Evolutionary conservation across 2,797 vertebrate species (phyloP).

Genomic region (Sparidentex hasta): DNA sequence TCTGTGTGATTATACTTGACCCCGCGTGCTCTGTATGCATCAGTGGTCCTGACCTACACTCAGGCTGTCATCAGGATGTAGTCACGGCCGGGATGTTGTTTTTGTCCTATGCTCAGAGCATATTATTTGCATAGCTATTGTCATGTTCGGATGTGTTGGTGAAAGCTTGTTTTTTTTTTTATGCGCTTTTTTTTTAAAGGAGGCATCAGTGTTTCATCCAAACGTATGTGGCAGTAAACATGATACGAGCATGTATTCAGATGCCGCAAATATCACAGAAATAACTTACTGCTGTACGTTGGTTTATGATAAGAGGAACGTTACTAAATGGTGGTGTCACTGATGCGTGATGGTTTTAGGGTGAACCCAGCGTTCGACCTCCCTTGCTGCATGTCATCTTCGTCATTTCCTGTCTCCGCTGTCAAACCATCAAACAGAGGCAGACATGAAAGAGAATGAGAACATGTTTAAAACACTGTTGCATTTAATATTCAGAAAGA

Average conservation of each 20-base stretch:
- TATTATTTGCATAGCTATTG: slow-evolving; percentile 27
- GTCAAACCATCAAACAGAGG: not conserved
- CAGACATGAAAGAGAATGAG: not conserved
- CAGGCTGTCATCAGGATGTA: slow-evolving; percentile 39
- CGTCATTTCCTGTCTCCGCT: not conserved
- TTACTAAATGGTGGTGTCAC: no score
- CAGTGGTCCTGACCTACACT: slow-evolving; percentile 40
- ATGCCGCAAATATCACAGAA: not conserved
- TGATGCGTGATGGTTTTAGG: no score
- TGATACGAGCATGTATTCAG: not conserved
- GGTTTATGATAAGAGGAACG: no score
- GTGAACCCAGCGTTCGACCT: no score
- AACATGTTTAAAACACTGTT: no score
- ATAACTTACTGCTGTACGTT: not conserved
- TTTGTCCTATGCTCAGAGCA: slow-evolving; percentile 28
- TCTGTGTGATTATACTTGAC: slow-evolving; percentile 52
- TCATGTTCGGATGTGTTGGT: not conserved
- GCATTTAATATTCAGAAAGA: not conserved
- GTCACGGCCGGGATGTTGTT: slow-evolving; percentile 28
- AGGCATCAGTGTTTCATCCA: not conserved
- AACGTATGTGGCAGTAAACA: not conserved
- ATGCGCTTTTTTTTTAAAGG: not conserved
- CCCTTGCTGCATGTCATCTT: no score
- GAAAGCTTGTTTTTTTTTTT: not conserved
- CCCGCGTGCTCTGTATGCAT: slow-evolving; percentile 27